Percentiles rank a stretch among this genome's conserved stretches.
Evolutionary conservation across 2,888 invertebrate genomes (phyloP).

Genomic region (Metalampra italica): DNA sequence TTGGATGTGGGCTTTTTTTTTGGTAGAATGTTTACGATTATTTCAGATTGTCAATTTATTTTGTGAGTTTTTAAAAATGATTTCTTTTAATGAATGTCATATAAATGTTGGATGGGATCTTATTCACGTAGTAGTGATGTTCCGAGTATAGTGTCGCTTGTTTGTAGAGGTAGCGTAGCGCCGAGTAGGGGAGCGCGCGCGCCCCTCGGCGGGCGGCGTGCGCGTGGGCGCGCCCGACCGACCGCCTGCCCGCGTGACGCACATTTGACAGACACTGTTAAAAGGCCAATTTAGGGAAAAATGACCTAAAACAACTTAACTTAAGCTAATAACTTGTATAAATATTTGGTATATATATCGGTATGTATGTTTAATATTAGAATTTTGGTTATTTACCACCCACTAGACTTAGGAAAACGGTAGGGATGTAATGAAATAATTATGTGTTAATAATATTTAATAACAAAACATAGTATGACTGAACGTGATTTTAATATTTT

Average conservation of each 20-base stretch:
- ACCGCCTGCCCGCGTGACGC: slow-evolving; percentile 32
- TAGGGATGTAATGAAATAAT: slow-evolving; percentile 75
- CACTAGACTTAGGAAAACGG: slow-evolving; percentile 75
- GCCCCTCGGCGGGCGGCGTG: slow-evolving; percentile 9
- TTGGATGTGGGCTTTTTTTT: slow-evolving; percentile 74
- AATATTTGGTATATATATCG: slow-evolving; percentile 77
- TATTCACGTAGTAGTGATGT: slow-evolving; percentile 11
- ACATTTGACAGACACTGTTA: slow-evolving; percentile 70
- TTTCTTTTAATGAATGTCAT: slow-evolving; percentile 67
- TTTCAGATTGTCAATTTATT: slow-evolving; percentile 35
- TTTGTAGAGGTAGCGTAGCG: slow-evolving; percentile 1
- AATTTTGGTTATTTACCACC: slow-evolving; percentile 77
- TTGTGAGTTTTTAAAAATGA: slow-evolving; percentile 51
- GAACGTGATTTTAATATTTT: slow-evolving; percentile 72
- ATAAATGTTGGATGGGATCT: slow-evolving; percentile 21
- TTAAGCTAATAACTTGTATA: slow-evolving; percentile 78
- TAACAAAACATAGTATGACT: slow-evolving; percentile 73
- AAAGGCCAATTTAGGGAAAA: slow-evolving; percentile 73
- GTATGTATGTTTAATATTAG: slow-evolving; percentile 79
- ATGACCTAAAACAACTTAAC: slow-evolving; percentile 75
- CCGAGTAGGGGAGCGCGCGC: slow-evolving; percentile 2
- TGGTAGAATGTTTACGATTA: slow-evolving; percentile 42
- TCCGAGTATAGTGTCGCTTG: neutral
- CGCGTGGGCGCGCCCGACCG: slow-evolving; percentile 20
- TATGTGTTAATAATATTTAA: slow-evolving; percentile 67